Conservation (phyloP, 2,113 vertebrate genomes). For the Aphyosemion australe region DNA sequence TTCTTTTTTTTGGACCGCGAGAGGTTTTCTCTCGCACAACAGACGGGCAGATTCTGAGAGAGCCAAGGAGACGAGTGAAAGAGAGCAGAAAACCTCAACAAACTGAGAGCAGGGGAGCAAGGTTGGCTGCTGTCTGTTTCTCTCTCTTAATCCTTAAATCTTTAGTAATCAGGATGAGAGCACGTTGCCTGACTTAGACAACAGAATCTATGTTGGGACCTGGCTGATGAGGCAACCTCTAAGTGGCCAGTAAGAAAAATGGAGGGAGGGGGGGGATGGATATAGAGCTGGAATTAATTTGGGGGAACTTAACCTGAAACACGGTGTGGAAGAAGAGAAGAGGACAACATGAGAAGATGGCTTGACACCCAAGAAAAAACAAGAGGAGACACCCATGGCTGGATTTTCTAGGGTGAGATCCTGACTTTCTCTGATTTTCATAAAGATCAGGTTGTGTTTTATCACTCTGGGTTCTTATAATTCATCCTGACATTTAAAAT, state of each 20-base stretch:
- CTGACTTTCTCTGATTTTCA: conserved; percentile 4
- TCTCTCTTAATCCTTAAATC: conserved; percentile 80
- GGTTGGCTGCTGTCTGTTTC: conserved; percentile 66
- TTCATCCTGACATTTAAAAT: conserved; percentile 1
- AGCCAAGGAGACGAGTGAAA: conserved; percentile 21
- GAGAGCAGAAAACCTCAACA: conserved; percentile 42
- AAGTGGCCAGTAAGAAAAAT: conserved; percentile 49
- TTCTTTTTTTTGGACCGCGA: conserved; percentile 13
- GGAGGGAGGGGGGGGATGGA: conserved; percentile 46
- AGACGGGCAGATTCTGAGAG: conserved; percentile 45
- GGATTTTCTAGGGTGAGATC: conserved; percentile 64
- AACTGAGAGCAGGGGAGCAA: conserved; percentile 51
- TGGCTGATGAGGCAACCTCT: conserved; percentile 47
- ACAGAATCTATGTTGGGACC: conserved; percentile 72
- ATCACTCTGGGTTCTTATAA: neutral
- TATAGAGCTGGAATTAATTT: conserved; percentile 28
- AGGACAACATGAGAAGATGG: conserved; percentile 31
- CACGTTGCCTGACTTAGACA: conserved; percentile 74
- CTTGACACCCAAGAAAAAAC: conserved; percentile 22
- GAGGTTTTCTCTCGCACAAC: conserved; percentile 57
- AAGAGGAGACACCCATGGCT: conserved; percentile 35
- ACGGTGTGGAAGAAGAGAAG: conserved; percentile 37
- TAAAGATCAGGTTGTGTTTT: neutral
- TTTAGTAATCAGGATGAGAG: conserved; percentile 81
- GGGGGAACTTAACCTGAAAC: conserved; percentile 45